These are phyloP conservation scores for Dasyprocta punctata DNA, from an alignment of 2,113 vertebrate species.

Conservation along the genomic window DNA sequence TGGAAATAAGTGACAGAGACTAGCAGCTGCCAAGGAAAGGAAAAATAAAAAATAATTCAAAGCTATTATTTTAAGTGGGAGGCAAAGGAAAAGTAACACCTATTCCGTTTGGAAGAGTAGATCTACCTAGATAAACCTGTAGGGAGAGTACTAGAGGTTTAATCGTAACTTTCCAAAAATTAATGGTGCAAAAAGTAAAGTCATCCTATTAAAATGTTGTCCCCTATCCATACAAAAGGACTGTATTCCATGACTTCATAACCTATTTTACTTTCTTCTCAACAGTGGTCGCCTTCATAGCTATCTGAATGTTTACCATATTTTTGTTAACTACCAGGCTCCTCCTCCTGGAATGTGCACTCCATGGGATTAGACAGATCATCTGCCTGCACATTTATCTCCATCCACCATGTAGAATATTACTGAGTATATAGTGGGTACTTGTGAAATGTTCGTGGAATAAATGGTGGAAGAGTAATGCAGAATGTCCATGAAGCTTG, in stretches of 20 bases:
- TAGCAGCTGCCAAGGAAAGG: not conserved
- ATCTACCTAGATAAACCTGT: not conserved
- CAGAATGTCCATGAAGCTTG: not conserved
- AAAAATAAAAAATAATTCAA: not conserved
- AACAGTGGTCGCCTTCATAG: not conserved
- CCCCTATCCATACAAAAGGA: accelerated
- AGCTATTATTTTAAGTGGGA: not conserved
- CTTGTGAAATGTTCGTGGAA: not conserved
- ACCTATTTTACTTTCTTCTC: not conserved
- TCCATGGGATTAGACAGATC: not conserved
- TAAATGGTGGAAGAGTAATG: not conserved
- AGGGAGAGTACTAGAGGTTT: not conserved
- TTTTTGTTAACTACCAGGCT: not conserved
- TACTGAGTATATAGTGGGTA: not conserved
- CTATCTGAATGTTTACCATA: not conserved
- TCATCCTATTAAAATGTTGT: not conserved
- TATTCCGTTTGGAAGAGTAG: not conserved
- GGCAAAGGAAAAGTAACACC: not conserved
- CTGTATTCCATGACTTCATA: not conserved
- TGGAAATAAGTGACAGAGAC: not conserved
- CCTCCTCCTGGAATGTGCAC: not conserved
- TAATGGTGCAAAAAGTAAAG: not conserved
- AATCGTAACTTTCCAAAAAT: not conserved
- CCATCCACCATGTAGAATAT: not conserved
- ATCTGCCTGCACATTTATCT: not conserved